Base-by-base conservation (phyloP, 1,140 invertebrate species). In the Trinorchestia longiramus region DNA sequence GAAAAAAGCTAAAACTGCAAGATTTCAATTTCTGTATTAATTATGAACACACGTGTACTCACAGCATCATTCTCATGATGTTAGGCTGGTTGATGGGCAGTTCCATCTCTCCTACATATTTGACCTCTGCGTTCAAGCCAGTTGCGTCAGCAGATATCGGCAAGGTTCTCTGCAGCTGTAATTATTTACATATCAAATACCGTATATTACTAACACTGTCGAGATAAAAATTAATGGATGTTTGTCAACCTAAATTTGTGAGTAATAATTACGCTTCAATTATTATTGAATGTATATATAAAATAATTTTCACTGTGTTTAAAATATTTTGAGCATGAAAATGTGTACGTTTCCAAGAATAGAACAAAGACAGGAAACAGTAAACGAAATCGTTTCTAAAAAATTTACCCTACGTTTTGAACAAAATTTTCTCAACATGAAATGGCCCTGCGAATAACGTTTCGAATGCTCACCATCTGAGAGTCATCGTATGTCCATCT, bases 11-110 rank as follows among this genome's bases (percentile, higher is more conserved):
- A 3, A 77, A 36, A 36, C 3, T 77, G 15, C 11, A 15, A 77
- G 62, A 23, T 77, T 77, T 19, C 28, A 28, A 23, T 23, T 53
- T 53, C 19, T 8, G 47, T 53, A 53, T 53, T 19, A 6, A 8
- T 53, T 19, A 53, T 8, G 6, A 53, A 53, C 6, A 53, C 47
- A 19, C 47, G 36, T 19, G 62, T 77, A 77, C 92, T 94, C 43
- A 94, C 92, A 94, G 92, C 3, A 94, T 19, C 41, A 45, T 40
- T 47, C 43, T 44, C 41, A 94, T 0, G 92, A 45, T 45, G 92
- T 94, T 94, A 44, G 92, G 92, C 44, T 94, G 92, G 44, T 94
- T 47, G 44, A 94, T 3, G 36, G 92, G 92, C 43, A 47, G 92
- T 28, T 94, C 92, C 41, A 43, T 42, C 43, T 94, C 92, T 94